Base-by-base conservation (phyloP, 2,113 vertebrate species). In the Daubentonia madagascariensis region DNA sequence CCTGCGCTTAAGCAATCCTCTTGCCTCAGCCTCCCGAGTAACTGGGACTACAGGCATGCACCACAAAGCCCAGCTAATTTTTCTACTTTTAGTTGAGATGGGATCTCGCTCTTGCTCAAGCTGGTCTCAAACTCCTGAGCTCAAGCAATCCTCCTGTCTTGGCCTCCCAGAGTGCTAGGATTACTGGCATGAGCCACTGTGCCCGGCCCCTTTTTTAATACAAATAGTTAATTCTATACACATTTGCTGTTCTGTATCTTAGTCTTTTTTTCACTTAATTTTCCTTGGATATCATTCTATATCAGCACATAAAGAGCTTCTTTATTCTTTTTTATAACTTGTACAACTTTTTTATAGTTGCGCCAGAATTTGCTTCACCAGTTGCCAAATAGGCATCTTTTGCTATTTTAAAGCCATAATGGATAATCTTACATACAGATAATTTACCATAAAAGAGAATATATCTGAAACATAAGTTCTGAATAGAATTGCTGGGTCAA, bases 401-500 rank as follows among this genome's bases (percentile, higher is more conserved):
- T 76, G 30, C 75, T 76, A 52, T 88, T 93, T 45, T 11, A 87
- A 35, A 76, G 1, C 30, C 88, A 3, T 67, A 96, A 85, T 93
- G 7, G 89, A 61, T 85, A 81, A 76, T 70, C 22, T 85, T 80
- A 88, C 9, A 2, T 78, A 73, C 37, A 93, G 89, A 91, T 65
- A 75, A 84, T 78, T 85, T 73, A 78, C 48, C 43, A 81, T n/a
- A 48, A 83, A 32, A 50, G 3, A 87, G 40, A 52, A 3, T 75
- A 17, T 92, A 83, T 79, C n/a, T 87, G 48, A 92, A 92, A 35
- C 93, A 32, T 9, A 86, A 89, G n/a, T 97, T 95, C 48, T 89
- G 11, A 96, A 48, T 83, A 63, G 57, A 94, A 45, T 91, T 72
- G 68, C 50, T 90, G 10, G 13, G 16, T 88, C 48, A 94, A 80